These are phyloP conservation scores for Odontamblyopus rebecca DNA, from an alignment of 2,797 vertebrate genomes.

Conservation along the genomic window DNA sequence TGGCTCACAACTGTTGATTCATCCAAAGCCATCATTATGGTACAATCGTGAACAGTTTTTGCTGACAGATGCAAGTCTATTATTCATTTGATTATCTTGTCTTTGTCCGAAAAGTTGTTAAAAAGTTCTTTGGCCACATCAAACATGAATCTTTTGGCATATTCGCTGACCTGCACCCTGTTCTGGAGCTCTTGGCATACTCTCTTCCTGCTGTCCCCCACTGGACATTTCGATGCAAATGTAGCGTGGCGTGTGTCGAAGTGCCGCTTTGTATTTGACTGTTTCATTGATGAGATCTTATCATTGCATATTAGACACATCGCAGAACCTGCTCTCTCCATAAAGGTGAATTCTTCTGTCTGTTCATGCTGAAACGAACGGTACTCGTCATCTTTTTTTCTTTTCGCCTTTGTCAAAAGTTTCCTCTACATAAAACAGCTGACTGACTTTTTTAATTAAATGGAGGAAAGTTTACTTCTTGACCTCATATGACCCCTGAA, in stretches of 20 bases:
- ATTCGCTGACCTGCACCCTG: no score
- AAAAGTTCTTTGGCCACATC: slow-evolving; percentile 42
- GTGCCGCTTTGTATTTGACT: slow-evolving; percentile 28
- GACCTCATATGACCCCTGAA: neutral
- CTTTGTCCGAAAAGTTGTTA: slow-evolving; percentile 37
- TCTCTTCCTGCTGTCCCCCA: slow-evolving; percentile 32
- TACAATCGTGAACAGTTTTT: slow-evolving; percentile 45
- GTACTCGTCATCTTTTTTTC: slow-evolving; percentile 19
- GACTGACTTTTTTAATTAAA: neutral
- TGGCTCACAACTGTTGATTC: slow-evolving; percentile 40
- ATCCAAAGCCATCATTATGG: slow-evolving; percentile 43
- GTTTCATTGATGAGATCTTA: slow-evolving; percentile 40
- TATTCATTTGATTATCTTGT: slow-evolving; percentile 48
- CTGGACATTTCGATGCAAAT: slow-evolving; percentile 38
- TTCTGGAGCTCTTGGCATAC: slow-evolving; percentile 20
- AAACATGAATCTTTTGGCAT: slow-evolving; percentile 35
- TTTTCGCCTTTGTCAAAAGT: neutral
- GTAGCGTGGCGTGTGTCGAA: slow-evolving; percentile 37
- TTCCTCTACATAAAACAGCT: neutral
- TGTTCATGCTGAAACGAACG: slow-evolving; percentile 4
- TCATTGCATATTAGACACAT: slow-evolving; percentile 31
- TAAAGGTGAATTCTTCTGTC: slow-evolving; percentile 28
- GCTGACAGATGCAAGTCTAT: slow-evolving; percentile 38
- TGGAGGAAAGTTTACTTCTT: neutral
- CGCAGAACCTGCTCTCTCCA: slow-evolving; percentile 31